phyloP scores from a whole-genome alignment of 2,113 vertebrate species.

The Tringa solitaria region DNA sequence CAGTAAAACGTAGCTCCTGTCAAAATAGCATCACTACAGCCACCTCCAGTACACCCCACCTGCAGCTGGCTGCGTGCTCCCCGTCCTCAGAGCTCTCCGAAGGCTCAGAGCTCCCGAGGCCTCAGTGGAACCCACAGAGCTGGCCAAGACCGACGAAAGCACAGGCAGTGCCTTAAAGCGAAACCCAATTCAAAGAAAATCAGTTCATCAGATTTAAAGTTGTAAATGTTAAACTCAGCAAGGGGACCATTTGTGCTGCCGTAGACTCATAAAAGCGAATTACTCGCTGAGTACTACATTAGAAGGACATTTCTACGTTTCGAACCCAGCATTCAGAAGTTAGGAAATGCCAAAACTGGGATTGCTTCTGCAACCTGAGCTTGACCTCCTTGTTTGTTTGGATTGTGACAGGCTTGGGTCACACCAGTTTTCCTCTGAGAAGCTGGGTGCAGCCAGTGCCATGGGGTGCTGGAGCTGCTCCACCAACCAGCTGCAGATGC shows the following conservation, averaged over 20 bases:
- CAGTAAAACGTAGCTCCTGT: neutral
- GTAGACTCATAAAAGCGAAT: neutral
- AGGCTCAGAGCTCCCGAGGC: neutral
- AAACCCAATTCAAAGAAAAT: neutral
- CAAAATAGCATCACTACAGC: neutral
- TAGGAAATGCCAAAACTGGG: neutral
- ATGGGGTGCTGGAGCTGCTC: neutral
- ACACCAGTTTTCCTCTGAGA: rapidly evolving
- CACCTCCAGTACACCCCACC: neutral
- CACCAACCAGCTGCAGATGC: neutral
- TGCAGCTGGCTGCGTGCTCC: neutral
- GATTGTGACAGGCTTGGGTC: neutral
- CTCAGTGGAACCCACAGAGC: neutral
- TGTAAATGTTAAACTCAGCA: neutral
- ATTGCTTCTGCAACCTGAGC: neutral
- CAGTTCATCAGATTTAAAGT: neutral
- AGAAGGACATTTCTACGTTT: neutral
- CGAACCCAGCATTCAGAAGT: neutral
- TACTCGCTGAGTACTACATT: neutral
- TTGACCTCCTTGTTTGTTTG: neutral
- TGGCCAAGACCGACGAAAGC: neutral
- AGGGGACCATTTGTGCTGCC: neutral
- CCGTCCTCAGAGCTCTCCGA: neutral
- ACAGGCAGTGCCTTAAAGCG: neutral
- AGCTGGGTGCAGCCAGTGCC: rapidly evolving